Evolutionary conservation across 1,140 invertebrate species (phyloP), one percentile per base, ranked within the genome.

Genomic region (Aphelenchoides avenae): DNA sequence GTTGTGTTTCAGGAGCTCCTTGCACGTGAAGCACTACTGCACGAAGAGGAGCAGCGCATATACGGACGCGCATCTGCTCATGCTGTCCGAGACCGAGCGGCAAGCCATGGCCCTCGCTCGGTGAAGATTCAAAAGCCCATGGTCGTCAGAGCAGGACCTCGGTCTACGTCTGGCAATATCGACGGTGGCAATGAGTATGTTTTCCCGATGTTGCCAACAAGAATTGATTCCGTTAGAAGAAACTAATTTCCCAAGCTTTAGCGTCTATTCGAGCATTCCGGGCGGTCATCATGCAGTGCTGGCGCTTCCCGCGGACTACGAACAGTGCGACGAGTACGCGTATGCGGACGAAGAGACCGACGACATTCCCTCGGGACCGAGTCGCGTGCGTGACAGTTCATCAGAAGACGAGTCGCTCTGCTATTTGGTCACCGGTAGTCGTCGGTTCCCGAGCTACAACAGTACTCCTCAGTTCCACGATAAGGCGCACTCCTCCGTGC

Each of bases 231-330:
- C n/a, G n/a, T n/a, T n/a, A n/a, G n/a, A n/a, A n/a, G n/a, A n/a
- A n/a, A n/a, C n/a, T n/a, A n/a, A n/a, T n/a, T n/a, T n/a, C n/a
- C n/a, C n/a, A n/a, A n/a, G n/a, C n/a, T n/a, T n/a, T n/a, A 57
- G 55, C n/a, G 33, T 57, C n/a, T 57, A 57, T 29, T 24, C 54
- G 4, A 33, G 55, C 34, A 31, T 46, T 46, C 43, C 43, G 5
- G 55, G 27, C 9, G 55, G 52, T 29, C 55, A 61, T 27, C 57
- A 27, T 11, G 55, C 55, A 20, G 55, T 57, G 30, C 24, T 57
- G 13, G 61, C 55, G 2, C 39, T 57, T 31, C 34, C 43, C 15
- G 43, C 34, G n/a, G 43, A 46, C 3, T n/a, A 29, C 5, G 24
- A 24, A 11, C 27, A 31, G 18, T 15, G 34, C 34, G 43, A 46